Base-by-base conservation (phyloP, 2,113 vertebrate species). In the Pseudorhombus dupliciocellatus region DNA sequence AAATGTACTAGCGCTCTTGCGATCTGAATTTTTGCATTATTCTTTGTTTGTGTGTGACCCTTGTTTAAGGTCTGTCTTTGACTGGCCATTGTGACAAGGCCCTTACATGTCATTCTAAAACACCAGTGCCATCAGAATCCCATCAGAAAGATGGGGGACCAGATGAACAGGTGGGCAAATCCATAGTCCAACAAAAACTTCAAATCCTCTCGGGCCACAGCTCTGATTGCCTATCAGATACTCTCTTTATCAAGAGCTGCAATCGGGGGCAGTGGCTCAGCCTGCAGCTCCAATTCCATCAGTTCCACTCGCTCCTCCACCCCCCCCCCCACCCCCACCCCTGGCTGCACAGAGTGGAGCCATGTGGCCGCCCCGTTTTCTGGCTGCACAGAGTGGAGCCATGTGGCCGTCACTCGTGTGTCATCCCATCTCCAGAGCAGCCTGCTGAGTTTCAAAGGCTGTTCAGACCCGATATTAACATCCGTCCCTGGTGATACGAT, bases 201-300 rank as follows among this genome's bases (percentile, higher is more conserved):
- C 21, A 71, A 79, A 73, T 81, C 73, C 74, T 75, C 67, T 68
- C 2, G 55, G 66, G 46, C 75, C 66, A 21, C 62, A 26, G 8
- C 65, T 70, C 67, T 76, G 80, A 86, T 84, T 77, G 85, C 83
- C 81, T 56, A 62, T 83, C 86, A 84, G 80, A 75, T 51, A 46
- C 65, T 50, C 59, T 57, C 66, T 79, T 75, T 79, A 84, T 87
- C 80, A 44, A 30, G 57, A 69, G 61, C 54, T 73, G 77, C 79
- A 77, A 88, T 86, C 84, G 77, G 65, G 55, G 31, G 42, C 60
- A 42, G 53, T 6, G 51, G 75, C 67, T 79, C 72, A 59, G 70
- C 71, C 73, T 52, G 66, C n/a, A 62, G 72, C 83, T 75, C 34
- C 76, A 66, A 60, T 81, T 60, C 77, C 73, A 77, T 82, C 76